phyloP scores from a whole-genome alignment of 2,113 vertebrate species.

The Hyperoodon ampullatus region DNA sequence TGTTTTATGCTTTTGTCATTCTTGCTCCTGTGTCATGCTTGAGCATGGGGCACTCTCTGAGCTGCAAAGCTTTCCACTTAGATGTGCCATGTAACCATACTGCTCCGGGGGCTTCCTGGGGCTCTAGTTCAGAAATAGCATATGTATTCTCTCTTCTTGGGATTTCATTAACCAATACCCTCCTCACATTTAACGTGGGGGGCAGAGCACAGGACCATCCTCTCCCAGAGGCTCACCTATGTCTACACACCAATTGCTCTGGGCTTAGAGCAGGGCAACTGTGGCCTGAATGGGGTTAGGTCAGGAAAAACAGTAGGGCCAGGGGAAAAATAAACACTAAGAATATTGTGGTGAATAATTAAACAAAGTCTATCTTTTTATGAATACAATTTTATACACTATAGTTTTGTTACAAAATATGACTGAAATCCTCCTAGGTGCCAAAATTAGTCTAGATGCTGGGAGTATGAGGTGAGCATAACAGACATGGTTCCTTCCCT shows the following conservation, averaged over 20 bases:
- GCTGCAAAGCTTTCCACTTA: not conserved
- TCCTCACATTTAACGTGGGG: not conserved
- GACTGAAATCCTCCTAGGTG: not conserved
- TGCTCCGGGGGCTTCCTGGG: not conserved
- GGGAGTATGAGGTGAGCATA: not conserved
- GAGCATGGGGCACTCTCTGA: not conserved
- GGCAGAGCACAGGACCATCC: not conserved
- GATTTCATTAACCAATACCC: not conserved
- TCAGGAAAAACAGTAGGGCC: not conserved
- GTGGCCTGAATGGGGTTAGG: not conserved
- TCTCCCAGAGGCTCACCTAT: not conserved
- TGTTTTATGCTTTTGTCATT: not conserved
- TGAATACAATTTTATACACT: not conserved
- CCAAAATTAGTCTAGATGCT: not conserved
- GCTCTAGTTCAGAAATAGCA: not conserved
- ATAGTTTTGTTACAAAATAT: not conserved
- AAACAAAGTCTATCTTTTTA: not conserved
- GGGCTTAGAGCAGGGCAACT: not conserved
- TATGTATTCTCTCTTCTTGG: not conserved
- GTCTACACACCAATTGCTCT: accelerated
- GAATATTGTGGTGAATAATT: not conserved
- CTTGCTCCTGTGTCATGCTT: not conserved
- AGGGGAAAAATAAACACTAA: not conserved
- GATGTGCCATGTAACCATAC: accelerated
- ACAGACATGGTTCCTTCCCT: not conserved